Percentiles rank a stretch among this genome's conserved stretches.
These are phyloP conservation scores for Sturnira hondurensis DNA, from an alignment of 2,113 vertebrate species.

Conservation along the genomic window DNA sequence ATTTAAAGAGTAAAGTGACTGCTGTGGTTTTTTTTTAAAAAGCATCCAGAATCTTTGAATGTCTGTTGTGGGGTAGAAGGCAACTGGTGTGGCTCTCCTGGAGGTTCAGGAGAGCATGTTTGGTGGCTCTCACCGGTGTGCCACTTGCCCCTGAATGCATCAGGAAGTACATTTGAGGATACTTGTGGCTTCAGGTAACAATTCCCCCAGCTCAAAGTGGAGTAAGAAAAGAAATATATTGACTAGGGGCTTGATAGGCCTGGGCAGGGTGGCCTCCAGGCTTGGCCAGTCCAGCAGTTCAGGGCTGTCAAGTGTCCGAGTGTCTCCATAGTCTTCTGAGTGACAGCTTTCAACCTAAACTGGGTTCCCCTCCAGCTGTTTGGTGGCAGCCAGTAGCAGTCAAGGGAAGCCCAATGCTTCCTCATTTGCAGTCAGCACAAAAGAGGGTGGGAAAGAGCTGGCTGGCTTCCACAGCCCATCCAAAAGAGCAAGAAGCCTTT, in stretches of 20 bases:
- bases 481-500: not conserved
- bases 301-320: not conserved
- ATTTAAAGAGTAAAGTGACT: constrained; percentile 69
- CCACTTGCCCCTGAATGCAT: not conserved
- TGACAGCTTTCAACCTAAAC: not conserved
- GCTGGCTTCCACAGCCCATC: not conserved
- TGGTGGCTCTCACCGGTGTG: not conserved
- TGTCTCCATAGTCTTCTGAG: not conserved
- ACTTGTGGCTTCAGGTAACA: not conserved
- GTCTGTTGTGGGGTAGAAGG: not conserved
- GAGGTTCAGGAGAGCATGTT: not conserved
- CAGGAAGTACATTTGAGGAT: not conserved
- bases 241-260: not conserved
- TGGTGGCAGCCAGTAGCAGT: not conserved
- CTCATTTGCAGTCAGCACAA: not conserved
- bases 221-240: not conserved
- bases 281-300: not conserved
- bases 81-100: not conserved
- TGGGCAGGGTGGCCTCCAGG: not conserved
- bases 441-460: not conserved
- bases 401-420: not conserved
- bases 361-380: not conserved
- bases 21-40: constrained; percentile 70
- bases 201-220: not conserved
- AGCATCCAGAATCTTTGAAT: not conserved